Percentiles rank a stretch among this genome's conserved stretches.
Evolutionary conservation across 1,140 invertebrate species (phyloP).

Genomic region (Pseudomyrmex concolor): DNA sequence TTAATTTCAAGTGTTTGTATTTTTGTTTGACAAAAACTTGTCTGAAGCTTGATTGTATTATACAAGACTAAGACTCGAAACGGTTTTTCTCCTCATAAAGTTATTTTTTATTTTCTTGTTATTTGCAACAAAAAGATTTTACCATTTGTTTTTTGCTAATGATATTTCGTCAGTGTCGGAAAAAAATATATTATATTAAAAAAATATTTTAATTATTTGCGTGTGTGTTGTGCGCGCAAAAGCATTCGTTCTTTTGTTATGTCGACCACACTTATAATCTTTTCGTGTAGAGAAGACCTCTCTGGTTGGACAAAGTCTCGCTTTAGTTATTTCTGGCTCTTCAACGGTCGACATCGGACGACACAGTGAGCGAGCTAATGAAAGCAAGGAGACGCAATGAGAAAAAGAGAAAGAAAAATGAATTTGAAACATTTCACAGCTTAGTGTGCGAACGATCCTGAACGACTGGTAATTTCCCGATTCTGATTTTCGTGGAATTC

Average conservation of each 20-base stretch:
- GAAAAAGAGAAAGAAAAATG: neutral
- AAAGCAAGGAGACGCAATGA: neutral
- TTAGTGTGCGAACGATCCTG: slow-evolving; percentile 1
- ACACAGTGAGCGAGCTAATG: neutral
- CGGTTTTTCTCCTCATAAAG: no score
- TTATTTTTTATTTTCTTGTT: no score
- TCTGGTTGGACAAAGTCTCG: slow-evolving; percentile 29
- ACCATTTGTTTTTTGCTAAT: no score
- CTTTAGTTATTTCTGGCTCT: slow-evolving; percentile 59
- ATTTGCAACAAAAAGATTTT: no score
- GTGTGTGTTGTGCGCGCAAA: no score
- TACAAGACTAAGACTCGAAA: no score
- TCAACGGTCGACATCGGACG: slow-evolving; percentile 13
- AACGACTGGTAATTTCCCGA: slow-evolving; percentile 30
- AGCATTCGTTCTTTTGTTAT: neutral
- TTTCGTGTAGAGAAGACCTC: slow-evolving; percentile 19
- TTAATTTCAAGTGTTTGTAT: no score
- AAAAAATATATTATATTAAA: no score
- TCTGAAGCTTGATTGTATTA: no score
- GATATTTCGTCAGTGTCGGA: no score
- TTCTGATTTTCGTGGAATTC: slow-evolving; percentile 12
- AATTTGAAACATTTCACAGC: neutral
- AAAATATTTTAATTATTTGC: no score
- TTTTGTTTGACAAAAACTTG: no score
- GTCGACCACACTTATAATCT: neutral